These are phyloP conservation scores for Semnopithecus entellus DNA, from an alignment of 2,113 vertebrate species.

Conservation along the genomic window DNA sequence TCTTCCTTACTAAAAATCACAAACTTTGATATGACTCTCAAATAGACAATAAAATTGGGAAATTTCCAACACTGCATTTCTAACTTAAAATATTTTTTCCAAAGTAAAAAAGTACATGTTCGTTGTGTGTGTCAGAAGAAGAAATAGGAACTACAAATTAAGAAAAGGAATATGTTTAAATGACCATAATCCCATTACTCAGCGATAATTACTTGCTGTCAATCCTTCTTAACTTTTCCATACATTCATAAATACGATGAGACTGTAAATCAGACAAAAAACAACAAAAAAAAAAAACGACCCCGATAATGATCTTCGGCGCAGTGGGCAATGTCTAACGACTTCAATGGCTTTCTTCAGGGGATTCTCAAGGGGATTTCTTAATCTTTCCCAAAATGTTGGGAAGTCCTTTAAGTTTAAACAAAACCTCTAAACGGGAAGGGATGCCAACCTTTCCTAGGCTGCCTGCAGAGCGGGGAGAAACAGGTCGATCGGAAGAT, in stretches of 20 bases:
- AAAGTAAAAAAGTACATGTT: neutral
- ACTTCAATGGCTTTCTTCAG: neutral
- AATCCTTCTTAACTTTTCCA: neutral
- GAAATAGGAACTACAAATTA: neutral
- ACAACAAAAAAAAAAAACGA: neutral
- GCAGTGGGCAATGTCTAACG: neutral
- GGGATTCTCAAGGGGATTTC: neutral
- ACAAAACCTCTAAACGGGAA: slow-evolving; percentile 1
- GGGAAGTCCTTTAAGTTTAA: neutral
- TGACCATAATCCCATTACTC: neutral
- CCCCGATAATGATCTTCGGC: neutral
- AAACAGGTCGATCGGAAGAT: neutral
- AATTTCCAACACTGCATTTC: neutral
- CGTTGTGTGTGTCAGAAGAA: neutral
- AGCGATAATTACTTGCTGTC: neutral
- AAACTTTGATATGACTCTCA: neutral
- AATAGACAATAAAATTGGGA: neutral
- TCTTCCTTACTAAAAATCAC: slow-evolving; percentile 33
- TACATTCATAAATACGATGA: neutral
- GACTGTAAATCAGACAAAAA: neutral
- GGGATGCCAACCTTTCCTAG: neutral
- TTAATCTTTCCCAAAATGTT: neutral
- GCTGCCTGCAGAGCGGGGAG: neutral
- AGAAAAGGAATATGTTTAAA: slow-evolving; percentile 22
- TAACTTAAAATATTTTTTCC: slow-evolving; percentile 10